Evolutionary conservation across 1,140 invertebrate species (phyloP).

Genomic region (Marisa cornuarietis): DNA sequence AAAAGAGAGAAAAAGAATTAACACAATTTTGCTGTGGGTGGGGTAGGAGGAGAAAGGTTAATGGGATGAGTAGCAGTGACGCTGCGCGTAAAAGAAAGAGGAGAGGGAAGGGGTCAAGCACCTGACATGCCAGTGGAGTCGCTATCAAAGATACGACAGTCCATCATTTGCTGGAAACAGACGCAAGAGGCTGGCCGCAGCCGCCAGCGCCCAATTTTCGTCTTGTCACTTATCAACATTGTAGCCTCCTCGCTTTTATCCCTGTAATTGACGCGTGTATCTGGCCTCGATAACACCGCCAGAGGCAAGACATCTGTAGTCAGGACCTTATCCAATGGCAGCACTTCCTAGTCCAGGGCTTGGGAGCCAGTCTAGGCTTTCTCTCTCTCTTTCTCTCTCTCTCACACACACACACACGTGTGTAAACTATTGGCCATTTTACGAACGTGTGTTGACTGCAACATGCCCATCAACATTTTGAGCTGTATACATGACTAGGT

Average conservation of each 20-base stretch:
- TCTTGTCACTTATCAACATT: conserved; percentile 12
- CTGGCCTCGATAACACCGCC: neutral
- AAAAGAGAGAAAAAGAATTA: too few relatives aligned
- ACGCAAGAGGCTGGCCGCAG: neutral
- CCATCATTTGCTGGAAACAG: neutral
- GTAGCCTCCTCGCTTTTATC: neutral
- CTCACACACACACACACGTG: neutral
- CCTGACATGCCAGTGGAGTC: neutral
- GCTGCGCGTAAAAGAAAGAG: neutral
- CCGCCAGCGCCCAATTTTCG: neutral
- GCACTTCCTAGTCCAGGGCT: neutral
- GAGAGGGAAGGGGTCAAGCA: neutral
- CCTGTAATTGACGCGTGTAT: neutral
- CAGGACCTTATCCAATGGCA: neutral
- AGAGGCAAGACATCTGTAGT: conserved; percentile 8
- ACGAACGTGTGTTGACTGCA: too few relatives aligned
- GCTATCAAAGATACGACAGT: neutral
- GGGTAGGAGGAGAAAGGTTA: neutral
- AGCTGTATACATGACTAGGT: too few relatives aligned
- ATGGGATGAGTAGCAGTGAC: neutral
- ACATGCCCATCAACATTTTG: too few relatives aligned
- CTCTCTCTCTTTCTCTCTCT: neutral
- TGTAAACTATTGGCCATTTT: too few relatives aligned
- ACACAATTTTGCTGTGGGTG: neutral
- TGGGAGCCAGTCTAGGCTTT: neutral